Percentiles rank a stretch among this genome's conserved stretches.
These are phyloP conservation scores for Heliconius ethilla DNA, from an alignment of 2,888 invertebrate genomes.

Conservation along the genomic window DNA sequence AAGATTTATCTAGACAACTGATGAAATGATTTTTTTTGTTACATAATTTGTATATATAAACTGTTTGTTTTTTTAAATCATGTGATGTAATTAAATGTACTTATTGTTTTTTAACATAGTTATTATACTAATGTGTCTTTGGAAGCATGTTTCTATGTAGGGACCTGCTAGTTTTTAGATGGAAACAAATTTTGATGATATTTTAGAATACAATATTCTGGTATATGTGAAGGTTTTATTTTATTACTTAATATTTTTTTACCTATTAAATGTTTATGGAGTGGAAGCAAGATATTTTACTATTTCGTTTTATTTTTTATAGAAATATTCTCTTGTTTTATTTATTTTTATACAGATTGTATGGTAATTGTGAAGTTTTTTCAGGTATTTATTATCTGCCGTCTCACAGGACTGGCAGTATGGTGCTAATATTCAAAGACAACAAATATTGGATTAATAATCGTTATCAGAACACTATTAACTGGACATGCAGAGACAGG, in stretches of 20 bases:
- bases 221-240: slow-evolving; percentile 47
- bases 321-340: background rate
- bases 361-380: slow-evolving; percentile 50
- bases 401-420: slow-evolving; percentile 76
- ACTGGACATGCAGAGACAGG: slow-evolving; percentile 76
- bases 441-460: slow-evolving; percentile 80
- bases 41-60: slow-evolving; percentile 44
- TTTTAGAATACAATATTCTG: slow-evolving; percentile 77
- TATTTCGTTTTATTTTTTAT: slow-evolving; percentile 26
- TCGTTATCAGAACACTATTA: slow-evolving; percentile 76
- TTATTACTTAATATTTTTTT: slow-evolving; percentile 27
- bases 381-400: slow-evolving; percentile 77
- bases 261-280: slow-evolving; percentile 30
- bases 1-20: slow-evolving; percentile 59
- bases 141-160: slow-evolving; percentile 68
- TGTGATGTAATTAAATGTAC: slow-evolving; percentile 70
- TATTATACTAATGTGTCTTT: slow-evolving; percentile 56
- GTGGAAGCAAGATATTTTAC: background rate
- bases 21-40: slow-evolving; percentile 48
- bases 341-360: slow-evolving; percentile 25
- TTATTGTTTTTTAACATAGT: slow-evolving; percentile 46
- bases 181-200: slow-evolving; percentile 61
- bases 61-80: slow-evolving; percentile 52
- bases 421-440: slow-evolving; percentile 77
- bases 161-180: slow-evolving; percentile 73